Evolutionary conservation across 2,797 vertebrate genomes (phyloP), one percentile per base, ranked within the genome.

Genomic region (Pelodytes ibericus): DNA sequence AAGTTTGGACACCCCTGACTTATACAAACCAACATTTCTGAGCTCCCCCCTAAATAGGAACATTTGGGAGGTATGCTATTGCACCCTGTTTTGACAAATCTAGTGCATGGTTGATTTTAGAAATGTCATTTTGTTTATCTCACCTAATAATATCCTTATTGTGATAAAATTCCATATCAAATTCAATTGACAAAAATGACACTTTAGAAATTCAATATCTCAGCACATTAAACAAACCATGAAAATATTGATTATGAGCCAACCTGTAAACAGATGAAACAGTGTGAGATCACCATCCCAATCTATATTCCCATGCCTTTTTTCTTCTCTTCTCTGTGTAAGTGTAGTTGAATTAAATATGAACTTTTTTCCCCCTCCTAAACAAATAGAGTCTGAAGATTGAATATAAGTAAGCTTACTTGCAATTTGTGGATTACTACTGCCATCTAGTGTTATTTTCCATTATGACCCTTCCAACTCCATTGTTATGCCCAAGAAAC

Each of bases 361-460:
- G 31, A 24, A 22, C 10, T 47, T 44, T 47, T 25, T 20, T 66
- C 49, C 63, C 24, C 31, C 36, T 36, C 29, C 25, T 15, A 47
- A 27, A 26, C n/a, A 18, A 60, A 24, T 33, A 20, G 44, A 26
- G 25, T 39, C 20, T 25, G n/a, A 20, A 47, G 7, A 7, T 53
- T 7, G 41, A 13, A 16, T 13, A 3, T 16, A 36, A 44, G 41
- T 44, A 53, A 53, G 6, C 36, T 39, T 39, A n/a, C 16, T 15
- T 15, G 13, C 13, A 49, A 49, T 18, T 4, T 49, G 47, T 69
- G 57, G 57, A 75, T 41, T 41, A 39, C 11, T 49, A 62, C 65
- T 53, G 59, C 73, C 73, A 75, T 39, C 73, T 75, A 68, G 73
- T 61, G 73, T 20, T 53, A n/a, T n/a, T n/a, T n/a, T n/a, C n/a